Evolutionary conservation across 1,140 invertebrate genomes (phyloP), one percentile per base, ranked within the genome.

Genomic region (Scaptomyza pallida): DNA sequence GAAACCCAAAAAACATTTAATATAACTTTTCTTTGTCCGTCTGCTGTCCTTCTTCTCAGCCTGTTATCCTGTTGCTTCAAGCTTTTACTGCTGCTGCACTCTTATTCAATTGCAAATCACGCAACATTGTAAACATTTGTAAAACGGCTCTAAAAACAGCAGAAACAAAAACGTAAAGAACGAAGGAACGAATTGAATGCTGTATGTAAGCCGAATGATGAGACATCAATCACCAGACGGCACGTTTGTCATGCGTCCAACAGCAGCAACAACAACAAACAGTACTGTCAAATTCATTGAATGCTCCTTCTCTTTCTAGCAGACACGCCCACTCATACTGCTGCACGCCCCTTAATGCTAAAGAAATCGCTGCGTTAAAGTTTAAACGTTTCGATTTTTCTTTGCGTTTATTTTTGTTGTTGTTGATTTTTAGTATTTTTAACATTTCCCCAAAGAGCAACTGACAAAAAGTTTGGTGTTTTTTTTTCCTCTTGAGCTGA

Each of bases 81-180:
- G 54, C 37, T n/a, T n/a, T n/a, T n/a, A n/a, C n/a, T 21, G 37
- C 44, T 33, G 30, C 21, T 55, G 68, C 62, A 70, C 67, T 70
- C 78, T 80, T 75, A 86, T 86, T 86, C 83, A 88, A 77, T 88
- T 86, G 82, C 78, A 86, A 86, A 86, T 86, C 82, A 86, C 82
- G 78, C 82, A 86, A 86, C 82, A 82, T 88, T 86, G 82, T 86
- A 88, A 88, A 86, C 82, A 86, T 86, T 86, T 86, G 82, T 86
- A 82, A 86, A 88, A 78, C 78, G 77, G 78, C 78, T 88, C 89
- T 88, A 88, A 82, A 78, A 70, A 54, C 61, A 52, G 40, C 37
- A 16, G 0, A 26, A 33, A 40, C n/a, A 15, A 43, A 37, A 19
- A 43, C 35, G 37, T 17, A 47, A 44, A 23, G 17, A 63, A 48